A percentile compares a stretch with the other conserved stretches of the same genome.
Evolutionary conservation across 2,888 invertebrate genomes (phyloP).

Genomic region (Notodonta ziczac): DNA sequence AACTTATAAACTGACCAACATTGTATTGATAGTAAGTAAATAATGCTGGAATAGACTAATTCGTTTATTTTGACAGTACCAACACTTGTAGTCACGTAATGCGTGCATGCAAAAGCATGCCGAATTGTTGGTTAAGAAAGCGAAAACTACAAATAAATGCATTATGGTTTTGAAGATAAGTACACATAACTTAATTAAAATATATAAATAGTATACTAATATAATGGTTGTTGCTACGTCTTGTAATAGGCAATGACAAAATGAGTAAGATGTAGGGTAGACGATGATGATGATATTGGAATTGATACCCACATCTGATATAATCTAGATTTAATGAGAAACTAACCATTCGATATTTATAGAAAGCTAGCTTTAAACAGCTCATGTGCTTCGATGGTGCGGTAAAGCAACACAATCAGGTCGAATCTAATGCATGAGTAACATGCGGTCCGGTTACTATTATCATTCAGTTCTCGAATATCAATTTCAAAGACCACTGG

Average conservation of each 20-base stretch:
- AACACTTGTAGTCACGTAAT: slow-evolving; percentile 29
- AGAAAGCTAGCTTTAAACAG: slow-evolving; percentile 6
- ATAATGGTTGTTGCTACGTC: no score
- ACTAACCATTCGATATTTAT: not conserved
- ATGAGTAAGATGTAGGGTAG: no score
- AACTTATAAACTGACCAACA: not conserved
- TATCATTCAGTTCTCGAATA: slow-evolving; percentile 38
- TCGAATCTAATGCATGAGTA: slow-evolving; percentile 48
- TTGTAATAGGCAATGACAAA: no score
- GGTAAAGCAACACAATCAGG: slow-evolving; percentile 50
- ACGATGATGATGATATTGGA: not conserved
- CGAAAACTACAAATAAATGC: slow-evolving; percentile 41
- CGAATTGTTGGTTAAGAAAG: slow-evolving; percentile 49
- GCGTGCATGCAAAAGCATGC: slow-evolving; percentile 30
- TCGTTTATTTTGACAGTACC: slow-evolving; percentile 26
- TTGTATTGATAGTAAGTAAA: not conserved
- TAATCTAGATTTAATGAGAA: not conserved
- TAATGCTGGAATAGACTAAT: slow-evolving; percentile 13
- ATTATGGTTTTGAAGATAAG: not conserved
- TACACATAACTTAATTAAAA: no score
- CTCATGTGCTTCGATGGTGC: slow-evolving; percentile 43
- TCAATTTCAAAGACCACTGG: slow-evolving; percentile 37
- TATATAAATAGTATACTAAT: no score
- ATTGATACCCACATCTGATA: not conserved
- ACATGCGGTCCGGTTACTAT: slow-evolving; percentile 32